A percentile compares a stretch with the other conserved stretches of the same genome.
phyloP scores from a whole-genome alignment of 2,888 invertebrate species.

The Epicampocera succincta region DNA sequence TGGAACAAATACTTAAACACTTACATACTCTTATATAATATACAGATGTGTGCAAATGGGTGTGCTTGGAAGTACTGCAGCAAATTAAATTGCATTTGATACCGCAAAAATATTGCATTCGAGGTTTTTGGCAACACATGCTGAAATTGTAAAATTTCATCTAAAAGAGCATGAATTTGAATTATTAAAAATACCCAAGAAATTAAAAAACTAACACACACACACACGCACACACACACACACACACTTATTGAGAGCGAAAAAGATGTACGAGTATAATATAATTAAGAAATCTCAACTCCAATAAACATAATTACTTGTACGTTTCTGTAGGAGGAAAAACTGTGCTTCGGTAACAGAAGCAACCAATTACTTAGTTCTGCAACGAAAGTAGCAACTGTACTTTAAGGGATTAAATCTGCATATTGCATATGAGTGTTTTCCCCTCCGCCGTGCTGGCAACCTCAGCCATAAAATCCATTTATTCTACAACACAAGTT shows the following conservation, averaged over 20 bases:
- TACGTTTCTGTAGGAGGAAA: no score
- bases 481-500: background rate
- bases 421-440: no score
- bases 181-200: conserved; percentile 53
- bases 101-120: conserved; percentile 70
- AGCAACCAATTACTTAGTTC: conserved; percentile 8
- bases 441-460: background rate
- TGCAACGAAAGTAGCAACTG: background rate
- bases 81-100: conserved; percentile 69
- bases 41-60: background rate
- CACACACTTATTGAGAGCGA: background rate
- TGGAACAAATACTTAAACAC: conserved; percentile 18
- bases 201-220: conserved; percentile 2
- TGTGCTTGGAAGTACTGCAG: conserved; percentile 59
- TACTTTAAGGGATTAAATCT: background rate
- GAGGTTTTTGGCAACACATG: conserved; percentile 70
- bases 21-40: background rate
- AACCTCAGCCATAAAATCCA: background rate
- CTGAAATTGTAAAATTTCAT: conserved; percentile 62
- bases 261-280: conserved; percentile 10
- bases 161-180: conserved; percentile 54
- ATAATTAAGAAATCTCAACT: conserved; percentile 18
- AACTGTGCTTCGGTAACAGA: no score
- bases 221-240: background rate
- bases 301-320: conserved; percentile 4